Percentiles rank a stretch among this genome's conserved stretches.
phyloP scores from a whole-genome alignment of 1,140 invertebrate species.

The Ganaspis sp. region DNA sequence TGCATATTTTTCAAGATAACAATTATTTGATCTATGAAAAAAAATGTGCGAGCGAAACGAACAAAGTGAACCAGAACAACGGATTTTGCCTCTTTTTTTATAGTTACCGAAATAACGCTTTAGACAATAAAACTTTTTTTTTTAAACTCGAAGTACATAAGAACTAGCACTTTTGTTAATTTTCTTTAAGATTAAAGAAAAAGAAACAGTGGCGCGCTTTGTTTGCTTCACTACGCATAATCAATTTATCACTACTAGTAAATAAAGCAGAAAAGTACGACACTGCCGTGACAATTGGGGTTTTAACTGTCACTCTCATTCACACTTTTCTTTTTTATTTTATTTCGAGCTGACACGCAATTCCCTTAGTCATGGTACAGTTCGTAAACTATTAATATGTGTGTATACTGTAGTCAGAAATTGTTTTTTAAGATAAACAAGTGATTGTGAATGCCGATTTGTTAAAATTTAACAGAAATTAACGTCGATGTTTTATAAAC shows the following conservation, averaged over 20 bases:
- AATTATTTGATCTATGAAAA: not conserved
- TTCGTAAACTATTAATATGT: constrained; percentile 39
- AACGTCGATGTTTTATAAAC: constrained; percentile 76
- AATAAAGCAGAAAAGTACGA: constrained; percentile 29
- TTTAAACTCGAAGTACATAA: not conserved
- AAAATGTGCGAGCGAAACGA: constrained; percentile 24
- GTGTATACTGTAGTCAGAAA: constrained; percentile 51
- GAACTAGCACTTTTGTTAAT: not conserved
- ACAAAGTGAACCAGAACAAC: constrained; percentile 11
- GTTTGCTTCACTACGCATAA: constrained; percentile 25
- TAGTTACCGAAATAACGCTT: not conserved
- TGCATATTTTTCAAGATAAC: not conserved
- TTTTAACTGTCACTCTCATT: constrained; percentile 35
- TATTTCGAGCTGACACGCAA: constrained; percentile 30
- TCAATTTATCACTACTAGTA: not conserved
- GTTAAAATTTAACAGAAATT: constrained; percentile 76
- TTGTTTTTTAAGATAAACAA: constrained; percentile 65
- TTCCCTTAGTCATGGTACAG: constrained; percentile 49
- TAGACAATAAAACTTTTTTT: not conserved
- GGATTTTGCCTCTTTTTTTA: not conserved
- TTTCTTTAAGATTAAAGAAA: not conserved
- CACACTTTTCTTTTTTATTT: not conserved
- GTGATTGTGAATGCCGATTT: constrained; percentile 60
- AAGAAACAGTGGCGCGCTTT: not conserved
- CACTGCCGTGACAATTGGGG: constrained; percentile 36